phyloP scores from a whole-genome alignment of 2,888 invertebrate species.

The Gibbula magus region DNA sequence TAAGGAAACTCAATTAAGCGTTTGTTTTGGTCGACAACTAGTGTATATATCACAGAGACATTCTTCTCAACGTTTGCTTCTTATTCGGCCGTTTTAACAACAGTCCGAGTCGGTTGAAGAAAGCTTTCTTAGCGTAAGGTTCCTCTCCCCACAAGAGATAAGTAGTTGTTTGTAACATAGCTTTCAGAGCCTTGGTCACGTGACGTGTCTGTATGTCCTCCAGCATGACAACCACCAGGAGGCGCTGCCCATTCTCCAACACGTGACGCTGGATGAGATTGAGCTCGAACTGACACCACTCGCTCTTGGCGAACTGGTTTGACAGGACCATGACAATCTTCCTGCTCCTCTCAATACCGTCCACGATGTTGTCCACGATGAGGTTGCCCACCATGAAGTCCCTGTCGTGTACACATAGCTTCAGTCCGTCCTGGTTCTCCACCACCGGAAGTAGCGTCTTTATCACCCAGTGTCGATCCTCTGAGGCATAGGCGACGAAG shows the following conservation, averaged over 20 bases:
- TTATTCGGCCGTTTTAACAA: no score
- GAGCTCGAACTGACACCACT: slow-evolving; percentile 86
- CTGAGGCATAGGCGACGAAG: slow-evolving; percentile 83
- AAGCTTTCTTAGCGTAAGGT: slow-evolving; percentile 35
- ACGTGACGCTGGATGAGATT: slow-evolving; percentile 81
- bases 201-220: slow-evolving; percentile 81
- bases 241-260: slow-evolving; percentile 78
- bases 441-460: slow-evolving; percentile 81
- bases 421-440: slow-evolving; percentile 76
- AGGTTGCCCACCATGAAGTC: slow-evolving; percentile 84
- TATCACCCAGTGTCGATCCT: slow-evolving; percentile 81
- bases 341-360: slow-evolving; percentile 82
- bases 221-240: slow-evolving; percentile 81
- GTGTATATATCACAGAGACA: no score
- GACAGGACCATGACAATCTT: slow-evolving; percentile 82
- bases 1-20: no score
- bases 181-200: slow-evolving; percentile 81
- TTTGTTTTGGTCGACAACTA: no score
- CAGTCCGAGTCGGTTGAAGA: slow-evolving; percentile 35
- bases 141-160: slow-evolving; percentile 81
- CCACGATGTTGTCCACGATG: slow-evolving; percentile 83
- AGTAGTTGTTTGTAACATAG: slow-evolving; percentile 83
- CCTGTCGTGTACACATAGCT: slow-evolving; percentile 82
- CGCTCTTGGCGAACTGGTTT: slow-evolving; percentile 80
- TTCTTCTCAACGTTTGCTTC: no score